Conservation (phyloP, 2,888 invertebrate genomes). For the Drosophila fungiperda region DNA sequence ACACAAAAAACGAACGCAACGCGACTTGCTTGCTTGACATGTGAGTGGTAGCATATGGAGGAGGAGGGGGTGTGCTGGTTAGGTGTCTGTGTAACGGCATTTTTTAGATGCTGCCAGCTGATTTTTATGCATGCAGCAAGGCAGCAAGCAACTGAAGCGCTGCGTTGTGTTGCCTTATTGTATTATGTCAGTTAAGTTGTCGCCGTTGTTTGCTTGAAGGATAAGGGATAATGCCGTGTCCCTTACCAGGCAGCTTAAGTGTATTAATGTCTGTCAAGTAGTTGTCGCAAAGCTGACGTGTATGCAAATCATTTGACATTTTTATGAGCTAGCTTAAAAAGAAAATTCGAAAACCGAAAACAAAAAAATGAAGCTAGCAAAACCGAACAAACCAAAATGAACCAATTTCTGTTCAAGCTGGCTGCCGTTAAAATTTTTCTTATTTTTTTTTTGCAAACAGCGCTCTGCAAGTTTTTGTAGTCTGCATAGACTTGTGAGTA, state of each 20-base stretch:
- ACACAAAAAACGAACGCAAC: slow-evolving; percentile 36
- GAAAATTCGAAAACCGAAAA: neutral
- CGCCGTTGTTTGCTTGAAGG: slow-evolving; percentile 62
- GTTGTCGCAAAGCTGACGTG: slow-evolving; percentile 74
- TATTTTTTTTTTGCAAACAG: neutral
- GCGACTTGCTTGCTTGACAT: slow-evolving; percentile 64
- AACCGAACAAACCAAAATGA: slow-evolving; percentile 4
- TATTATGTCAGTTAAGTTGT: slow-evolving; percentile 81
- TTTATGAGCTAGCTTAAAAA: slow-evolving; percentile 64
- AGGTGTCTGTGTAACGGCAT: slow-evolving; percentile 43
- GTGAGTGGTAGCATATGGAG: slow-evolving; percentile 23
- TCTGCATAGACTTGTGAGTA: slow-evolving; percentile 33
- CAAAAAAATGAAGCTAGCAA: neutral
- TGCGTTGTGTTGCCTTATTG: slow-evolving; percentile 72
- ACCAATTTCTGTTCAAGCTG: slow-evolving; percentile 17
- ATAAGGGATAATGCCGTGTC: slow-evolving; percentile 78
- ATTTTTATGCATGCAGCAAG: slow-evolving; percentile 56
- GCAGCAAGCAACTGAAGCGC: slow-evolving; percentile 5
- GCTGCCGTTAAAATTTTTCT: slow-evolving; percentile 13
- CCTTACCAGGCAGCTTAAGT: slow-evolving; percentile 72
- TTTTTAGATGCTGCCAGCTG: slow-evolving; percentile 36
- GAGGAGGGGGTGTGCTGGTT: neutral
- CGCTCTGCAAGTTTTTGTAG: slow-evolving; percentile 12
- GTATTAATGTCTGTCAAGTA: slow-evolving; percentile 82
- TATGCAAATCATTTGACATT: slow-evolving; percentile 80